Percentiles rank a stretch among this genome's conserved stretches.
phyloP scores from a whole-genome alignment of 2,888 invertebrate genomes.

The Leptinotarsa peninsularis region DNA sequence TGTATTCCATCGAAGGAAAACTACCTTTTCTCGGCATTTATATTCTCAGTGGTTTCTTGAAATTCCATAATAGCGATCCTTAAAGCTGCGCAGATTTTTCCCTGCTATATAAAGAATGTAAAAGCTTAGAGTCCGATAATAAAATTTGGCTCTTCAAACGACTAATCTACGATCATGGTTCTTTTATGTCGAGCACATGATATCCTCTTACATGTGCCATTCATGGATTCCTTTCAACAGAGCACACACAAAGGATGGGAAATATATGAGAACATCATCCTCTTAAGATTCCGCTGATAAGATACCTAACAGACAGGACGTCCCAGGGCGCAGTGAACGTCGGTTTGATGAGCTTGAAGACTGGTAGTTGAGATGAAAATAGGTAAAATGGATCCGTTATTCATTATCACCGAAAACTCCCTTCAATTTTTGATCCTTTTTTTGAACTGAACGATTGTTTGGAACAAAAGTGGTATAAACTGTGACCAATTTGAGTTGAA shows the following conservation, averaged over 20 bases:
- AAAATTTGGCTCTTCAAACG: slow-evolving; percentile 36
- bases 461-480: too few relatives aligned
- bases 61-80: background rate
- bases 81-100: slow-evolving; percentile 17
- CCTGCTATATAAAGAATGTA: slow-evolving; percentile 2
- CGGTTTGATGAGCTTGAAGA: slow-evolving; percentile 11
- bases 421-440: background rate
- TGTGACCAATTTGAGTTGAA: too few relatives aligned
- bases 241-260: slow-evolving; percentile 35
- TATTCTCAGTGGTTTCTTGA: background rate
- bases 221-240: slow-evolving; percentile 33
- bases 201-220: slow-evolving; percentile 40
- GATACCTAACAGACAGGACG: slow-evolving; percentile 35
- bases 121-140: slow-evolving; percentile 25
- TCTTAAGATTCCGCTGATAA: slow-evolving; percentile 39
- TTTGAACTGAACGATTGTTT: background rate
- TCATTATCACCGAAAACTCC: background rate
- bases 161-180: slow-evolving; percentile 38
- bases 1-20: too few relatives aligned
- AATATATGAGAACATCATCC: slow-evolving; percentile 40
- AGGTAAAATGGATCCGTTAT: background rate
- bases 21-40: too few relatives aligned
- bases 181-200: slow-evolving; percentile 38
- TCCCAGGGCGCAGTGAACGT: background rate
- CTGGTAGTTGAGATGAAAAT: background rate